Evolutionary conservation across 2,888 invertebrate species (phyloP), one percentile per base, ranked within the genome.

Genomic region (Phymatocera aterrima): DNA sequence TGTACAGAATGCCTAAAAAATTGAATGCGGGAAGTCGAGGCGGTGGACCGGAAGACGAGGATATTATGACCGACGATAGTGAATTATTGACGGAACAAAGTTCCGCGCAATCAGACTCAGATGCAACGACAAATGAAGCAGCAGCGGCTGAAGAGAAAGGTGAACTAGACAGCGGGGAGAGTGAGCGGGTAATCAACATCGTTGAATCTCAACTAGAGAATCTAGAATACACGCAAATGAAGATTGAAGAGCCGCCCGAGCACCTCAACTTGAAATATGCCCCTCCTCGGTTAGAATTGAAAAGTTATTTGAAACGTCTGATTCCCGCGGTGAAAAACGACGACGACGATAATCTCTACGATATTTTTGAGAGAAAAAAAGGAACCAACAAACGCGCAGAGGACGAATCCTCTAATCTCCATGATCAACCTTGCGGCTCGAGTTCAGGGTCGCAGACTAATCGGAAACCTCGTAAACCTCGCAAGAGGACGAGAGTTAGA

Each of bases 81-180:
- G 75, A 75, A 24, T 43, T 40, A 31, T 28, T 75, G 60, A 75
- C 40, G n/a, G 75, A 75, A 24, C 40, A 75, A 1, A 75, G 75
- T 43, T 75, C 57, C 8, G 15, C 10, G 46, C n/a, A n/a, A n/a
- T n/a, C n/a, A n/a, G n/a, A n/a, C n/a, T 54, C 40, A 40, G 37
- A 68, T 68, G 43, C 18, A 15, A 68, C n/a, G n/a, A 10, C 8
- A 34, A 18, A 60, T n/a, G 2, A 15, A 12, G 57, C 28, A 12
- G 8, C 15, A 12, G 57, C n/a, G n/a, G n/a, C n/a, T n/a, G n/a
- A n/a, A n/a, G n/a, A 24, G 12, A 28, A 15, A 10, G 57, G 28
- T 3, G 3, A 5, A 57, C 24, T n/a, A 2, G 51, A 21, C n/a
- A 28, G 0, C 5, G 72, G 15, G 18, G 48, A 72, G 2, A 24